A percentile compares a stretch with the other conserved stretches of the same genome.
phyloP scores from a whole-genome alignment of 35 echinoderm and acorn worm species.

The Anneissia japonica region DNA sequence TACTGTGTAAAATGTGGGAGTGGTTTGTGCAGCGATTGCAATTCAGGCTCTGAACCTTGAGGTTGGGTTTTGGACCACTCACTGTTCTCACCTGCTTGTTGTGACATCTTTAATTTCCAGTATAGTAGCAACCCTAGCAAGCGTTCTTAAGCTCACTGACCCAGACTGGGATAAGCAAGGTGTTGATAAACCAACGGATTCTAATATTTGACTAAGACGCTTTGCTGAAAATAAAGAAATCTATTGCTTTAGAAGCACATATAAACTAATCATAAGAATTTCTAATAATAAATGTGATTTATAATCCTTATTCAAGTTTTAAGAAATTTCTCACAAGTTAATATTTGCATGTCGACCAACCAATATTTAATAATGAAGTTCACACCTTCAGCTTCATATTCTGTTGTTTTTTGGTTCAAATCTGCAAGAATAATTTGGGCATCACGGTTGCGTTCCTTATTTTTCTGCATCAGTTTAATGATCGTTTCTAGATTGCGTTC shows the following conservation, averaged over 20 bases:
- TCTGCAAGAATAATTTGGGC: constrained; percentile 65
- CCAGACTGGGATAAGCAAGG: constrained; percentile 86
- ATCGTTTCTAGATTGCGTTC: constrained; percentile 58
- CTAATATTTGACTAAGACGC: constrained; percentile 51
- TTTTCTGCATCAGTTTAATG: constrained; percentile 63
- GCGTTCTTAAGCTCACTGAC: constrained; percentile 66
- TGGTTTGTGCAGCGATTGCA: too few relatives aligned
- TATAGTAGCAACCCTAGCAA: constrained; percentile 59
- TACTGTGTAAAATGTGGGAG: too few relatives aligned
- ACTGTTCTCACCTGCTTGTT: constrained; percentile 52
- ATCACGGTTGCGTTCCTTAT: constrained; percentile 67
- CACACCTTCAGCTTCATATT: constrained; percentile 86
- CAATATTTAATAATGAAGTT: background rate
- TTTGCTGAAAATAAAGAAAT: constrained; percentile 29
- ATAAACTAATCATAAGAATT: background rate
- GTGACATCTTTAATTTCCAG: constrained; percentile 74
- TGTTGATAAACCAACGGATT: constrained; percentile 69
- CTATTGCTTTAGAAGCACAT: background rate
- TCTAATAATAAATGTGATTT: background rate
- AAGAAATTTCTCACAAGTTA: background rate
- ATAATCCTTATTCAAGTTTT: background rate
- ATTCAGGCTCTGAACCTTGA: too few relatives aligned
- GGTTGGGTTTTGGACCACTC: background rate
- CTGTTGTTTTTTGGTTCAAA: constrained; percentile 64
- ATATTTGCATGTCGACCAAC: background rate